Evolutionary conservation across 2,797 vertebrate species (phyloP), one percentile per base, ranked within the genome.

Genomic region (Amniataba percoides): DNA sequence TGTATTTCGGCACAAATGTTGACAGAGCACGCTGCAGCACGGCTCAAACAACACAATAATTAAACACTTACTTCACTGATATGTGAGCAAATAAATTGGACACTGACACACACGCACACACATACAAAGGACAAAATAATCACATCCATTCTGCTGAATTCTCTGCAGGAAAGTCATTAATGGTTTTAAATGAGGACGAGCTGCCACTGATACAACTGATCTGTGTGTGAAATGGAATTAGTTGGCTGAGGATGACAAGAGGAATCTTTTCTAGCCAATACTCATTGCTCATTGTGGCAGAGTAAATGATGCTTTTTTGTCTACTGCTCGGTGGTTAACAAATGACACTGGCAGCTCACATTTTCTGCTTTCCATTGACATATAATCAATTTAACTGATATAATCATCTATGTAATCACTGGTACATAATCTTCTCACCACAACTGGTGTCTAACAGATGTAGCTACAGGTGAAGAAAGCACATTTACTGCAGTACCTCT

Each of bases 91-190:
- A 88, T 85, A 83, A 68, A 83, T 75, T 77, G 77, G 67, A 73
- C 74, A 48, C 25, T 0, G 25, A 40, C 49, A 62, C 67, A 60
- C 45, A 49, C 60, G 56, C 57, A 67, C 59, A 71, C 34, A 63
- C 9, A 66, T 23, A n/a, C 74, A 76, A 60, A 53, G 31, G 80
- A 82, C 78, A 80, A 88, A 84, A 77, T 81, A 82, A 75, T 83
- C 80, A 70, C 81, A 87, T 85, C 76, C 81, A 82, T 82, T 74
- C 49, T 74, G 70, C 67, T 76, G 71, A 88, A 81, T 82, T 83
- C 87, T 81, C 87, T 72, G 77, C 82, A 87, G 87, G 71, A 87
- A 84, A 90, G 81, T 87, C 88, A 88, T 89, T 87, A 88, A 90
- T 89, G 78, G 74, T 82, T 89, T 88, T 78, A 90, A 88, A 90